Percentiles rank a stretch among this genome's conserved stretches.
phyloP scores from a whole-genome alignment of 2,113 vertebrate species.

The Orthonyx spaldingii region DNA sequence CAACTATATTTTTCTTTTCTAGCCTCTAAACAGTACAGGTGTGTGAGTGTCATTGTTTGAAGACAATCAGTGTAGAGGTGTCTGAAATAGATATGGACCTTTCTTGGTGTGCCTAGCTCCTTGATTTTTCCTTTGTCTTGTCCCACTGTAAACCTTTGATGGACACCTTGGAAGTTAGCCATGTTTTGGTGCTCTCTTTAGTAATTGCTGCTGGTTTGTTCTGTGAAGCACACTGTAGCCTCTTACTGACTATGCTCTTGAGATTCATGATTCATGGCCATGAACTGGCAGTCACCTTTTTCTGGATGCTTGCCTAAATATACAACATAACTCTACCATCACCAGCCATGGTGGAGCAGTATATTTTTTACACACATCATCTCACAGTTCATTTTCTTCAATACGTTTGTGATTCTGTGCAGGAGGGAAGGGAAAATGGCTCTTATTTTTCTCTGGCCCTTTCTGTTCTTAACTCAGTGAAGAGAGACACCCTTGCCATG shows the following conservation, averaged over 20 bases:
- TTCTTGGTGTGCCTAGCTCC: not conserved
- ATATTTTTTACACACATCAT: not conserved
- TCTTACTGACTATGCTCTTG: constrained; percentile 17
- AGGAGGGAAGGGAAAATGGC: not conserved
- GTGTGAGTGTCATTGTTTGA: fast-evolving
- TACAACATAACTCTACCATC: constrained; percentile 22
- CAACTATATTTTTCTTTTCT: not conserved
- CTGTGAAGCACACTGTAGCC: not conserved
- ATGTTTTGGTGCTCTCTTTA: not conserved
- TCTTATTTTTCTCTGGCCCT: not conserved
- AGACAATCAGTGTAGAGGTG: not conserved
- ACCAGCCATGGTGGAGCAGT: constrained; percentile 13
- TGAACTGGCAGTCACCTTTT: constrained; percentile 35
- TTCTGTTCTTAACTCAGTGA: not conserved
- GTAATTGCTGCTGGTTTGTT: not conserved
- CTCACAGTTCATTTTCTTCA: constrained; percentile 34
- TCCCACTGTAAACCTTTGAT: not conserved
- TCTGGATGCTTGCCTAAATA: constrained; percentile 61
- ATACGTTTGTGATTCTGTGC: not conserved
- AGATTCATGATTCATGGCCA: not conserved
- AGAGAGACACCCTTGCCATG: not conserved
- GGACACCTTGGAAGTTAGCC: not conserved
- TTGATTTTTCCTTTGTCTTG: not conserved
- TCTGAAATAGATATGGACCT: not conserved
- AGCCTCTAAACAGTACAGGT: not conserved